These are phyloP conservation scores for Furcula furcula DNA, from an alignment of 2,888 invertebrate species.

Conservation along the genomic window DNA sequence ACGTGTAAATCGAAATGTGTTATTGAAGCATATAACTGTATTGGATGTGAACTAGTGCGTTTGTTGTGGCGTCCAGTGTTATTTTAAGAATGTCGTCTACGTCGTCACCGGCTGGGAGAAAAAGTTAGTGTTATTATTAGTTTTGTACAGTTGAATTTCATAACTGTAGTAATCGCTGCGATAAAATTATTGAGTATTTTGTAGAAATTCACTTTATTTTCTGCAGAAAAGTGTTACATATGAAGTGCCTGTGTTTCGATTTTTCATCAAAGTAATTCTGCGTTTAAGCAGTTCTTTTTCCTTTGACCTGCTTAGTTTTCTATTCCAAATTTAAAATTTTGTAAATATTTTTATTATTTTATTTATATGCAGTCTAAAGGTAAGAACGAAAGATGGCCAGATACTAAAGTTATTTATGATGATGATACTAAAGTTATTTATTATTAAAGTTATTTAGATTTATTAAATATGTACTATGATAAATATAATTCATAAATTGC, in stretches of 20 bases:
- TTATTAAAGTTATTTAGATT: too few species aligned
- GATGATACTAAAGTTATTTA: too few species aligned
- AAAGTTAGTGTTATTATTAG: conserved; percentile 68
- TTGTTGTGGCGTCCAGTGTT: conserved; percentile 42
- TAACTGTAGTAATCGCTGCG: conserved; percentile 17
- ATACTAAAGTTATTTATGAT: too few species aligned
- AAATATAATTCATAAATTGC: too few species aligned
- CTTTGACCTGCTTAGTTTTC: too few species aligned
- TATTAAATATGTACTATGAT: too few species aligned
- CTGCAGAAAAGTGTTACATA: too few species aligned
- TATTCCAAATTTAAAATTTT: not conserved
- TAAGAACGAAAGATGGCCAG: too few species aligned
- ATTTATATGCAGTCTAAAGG: not conserved
- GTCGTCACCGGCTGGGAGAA: conserved; percentile 60
- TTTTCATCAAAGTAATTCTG: too few species aligned
- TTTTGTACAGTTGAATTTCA: conserved; percentile 25
- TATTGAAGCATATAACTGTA: conserved; percentile 57
- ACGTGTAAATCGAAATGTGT: conserved; percentile 55
- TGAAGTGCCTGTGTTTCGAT: too few species aligned
- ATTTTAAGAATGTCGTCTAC: conserved; percentile 72
- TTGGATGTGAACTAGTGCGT: conserved; percentile 55
- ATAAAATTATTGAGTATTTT: conserved; percentile 2
- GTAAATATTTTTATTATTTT: not conserved
- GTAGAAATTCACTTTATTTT: not conserved
- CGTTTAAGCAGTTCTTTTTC: too few species aligned